phyloP scores from a whole-genome alignment of 2,888 invertebrate species.

The Arrhopalites spinosus region DNA sequence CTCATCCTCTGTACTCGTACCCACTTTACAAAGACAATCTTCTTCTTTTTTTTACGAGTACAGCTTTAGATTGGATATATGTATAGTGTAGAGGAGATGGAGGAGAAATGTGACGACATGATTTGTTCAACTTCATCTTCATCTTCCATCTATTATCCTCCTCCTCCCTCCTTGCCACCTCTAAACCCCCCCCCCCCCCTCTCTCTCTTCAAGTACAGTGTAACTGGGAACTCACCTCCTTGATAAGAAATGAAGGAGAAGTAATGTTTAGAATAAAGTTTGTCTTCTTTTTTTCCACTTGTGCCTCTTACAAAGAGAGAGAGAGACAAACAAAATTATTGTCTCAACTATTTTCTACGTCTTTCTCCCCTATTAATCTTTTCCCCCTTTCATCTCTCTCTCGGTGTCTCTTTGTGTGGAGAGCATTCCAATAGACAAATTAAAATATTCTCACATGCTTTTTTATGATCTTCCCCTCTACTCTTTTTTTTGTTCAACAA shows the following conservation, averaged over 20 bases:
- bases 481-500: background rate
- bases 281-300: too few relatives aligned
- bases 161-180: background rate
- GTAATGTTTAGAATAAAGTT: too few relatives aligned
- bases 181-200: background rate
- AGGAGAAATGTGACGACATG: slow-evolving; percentile 39
- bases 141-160: background rate
- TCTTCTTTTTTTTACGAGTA: background rate
- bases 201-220: background rate
- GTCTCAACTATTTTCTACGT: slow-evolving; percentile 3
- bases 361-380: slow-evolving; percentile 3
- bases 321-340: too few relatives aligned
- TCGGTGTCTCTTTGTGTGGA: background rate
- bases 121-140: slow-evolving; percentile 31
- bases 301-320: too few relatives aligned
- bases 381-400: background rate
- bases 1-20: background rate
- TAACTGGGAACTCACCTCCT: too few relatives aligned
- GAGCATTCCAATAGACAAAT: background rate
- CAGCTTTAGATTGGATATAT: background rate
- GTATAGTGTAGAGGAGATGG: background rate
- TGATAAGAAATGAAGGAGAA: too few relatives aligned
- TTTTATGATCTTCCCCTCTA: background rate
- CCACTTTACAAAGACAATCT: background rate
- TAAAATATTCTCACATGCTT: too few relatives aligned